Base-by-base conservation (phyloP, 2,797 vertebrate species). In the Catostomus latipinnis region DNA sequence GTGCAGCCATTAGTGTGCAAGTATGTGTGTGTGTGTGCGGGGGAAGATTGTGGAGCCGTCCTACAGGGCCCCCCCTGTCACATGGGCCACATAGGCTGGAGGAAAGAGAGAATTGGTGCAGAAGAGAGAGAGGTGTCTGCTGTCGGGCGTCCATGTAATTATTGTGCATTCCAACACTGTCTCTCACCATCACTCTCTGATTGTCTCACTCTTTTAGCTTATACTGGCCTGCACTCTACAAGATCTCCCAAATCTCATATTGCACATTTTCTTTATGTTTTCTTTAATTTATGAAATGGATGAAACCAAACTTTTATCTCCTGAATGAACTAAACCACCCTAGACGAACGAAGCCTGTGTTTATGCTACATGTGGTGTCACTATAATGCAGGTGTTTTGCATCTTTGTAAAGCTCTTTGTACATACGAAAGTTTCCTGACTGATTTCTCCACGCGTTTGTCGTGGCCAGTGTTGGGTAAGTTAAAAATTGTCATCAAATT, bases 1-100 rank as follows among this genome's bases (percentile, higher is more conserved):
- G 74, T 66, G 73, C 80, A 80, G 74, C 75, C 73, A 80, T 82
- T 81, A 89, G 77, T 75, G 68, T 68, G 81, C 57, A 78, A 81
- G 57, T 83, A 76, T 85, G 71, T 79, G 71, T 70, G 49, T 45
- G 45, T 34, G 34, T 34, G 34, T 34, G 34, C 2, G 34, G 46
- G 63, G 58, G 78, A 49, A 45, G 56, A 77, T 63, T 6, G 61
- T 84, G 83, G 71, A 74, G 82, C 74, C 68, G 69, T 63, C 62
- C 60, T 71, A 67, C 72, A 50, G 71, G 77, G 76, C 74, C 48
- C 82, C 70, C 34, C 34, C 34, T 4, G 53, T 74, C 80, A 78
- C 53, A 73, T 65, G 73, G 80, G 81, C 56, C 81, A 75, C 75
- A 69, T 22, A 58, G 60, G 81, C 54, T 69, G 65, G 71, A 57